Evolutionary conservation across 64 coral and sea anemone genomes (phyloP), one percentile per base, ranked within the genome.

Genomic region (Hydrozoanthus tunicans): DNA sequence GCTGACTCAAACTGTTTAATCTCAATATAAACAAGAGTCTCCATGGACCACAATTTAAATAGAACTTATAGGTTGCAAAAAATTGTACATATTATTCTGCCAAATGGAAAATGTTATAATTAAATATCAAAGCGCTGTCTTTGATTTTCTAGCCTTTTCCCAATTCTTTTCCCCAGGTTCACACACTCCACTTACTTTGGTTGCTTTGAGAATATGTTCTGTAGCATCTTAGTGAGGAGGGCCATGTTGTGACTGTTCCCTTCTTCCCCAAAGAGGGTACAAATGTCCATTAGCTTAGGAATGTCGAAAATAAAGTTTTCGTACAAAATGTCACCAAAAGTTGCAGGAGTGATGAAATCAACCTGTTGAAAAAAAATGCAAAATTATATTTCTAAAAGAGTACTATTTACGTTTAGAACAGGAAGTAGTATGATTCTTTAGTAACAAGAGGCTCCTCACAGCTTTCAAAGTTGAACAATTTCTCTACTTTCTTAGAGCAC

Each of bases 281-380:
- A 98, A 20, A 98, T 91, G 71, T 98, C 96, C 92, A 98, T 93
- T 11, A 98, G 72, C 79, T 98, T 98, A 0, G 96, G 96, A 84
- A 98, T 93, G 82, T 98, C 96, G 80, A 98, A 98, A 5, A 98
- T 72, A 91, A 62, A 98, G 60, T 98, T 93, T 55, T 95, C 92
- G 84, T 98, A 98, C 32, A 98, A 73, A 83, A 98, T 95, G 4
- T 98, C 96, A 60, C 96, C 96, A 90, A 95, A 98, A 68, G 69
- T 92, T 9, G 77, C 77, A 58, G 89, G 79, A 73, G 96, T 98
- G 51, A 98, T 79, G 55, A 98, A 98, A 70, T 91, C 85, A 75
- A 93, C 80, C 96, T 98, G 82, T 86, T 74, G 2, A 8, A 85
- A 73, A 53, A n/a, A 85, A 92, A 52, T 32, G 8, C 25, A 20